A percentile compares a stretch with the other conserved stretches of the same genome.
Evolutionary conservation across 2,797 vertebrate species (phyloP).

Genomic region (Semotilus atromaculatus): DNA sequence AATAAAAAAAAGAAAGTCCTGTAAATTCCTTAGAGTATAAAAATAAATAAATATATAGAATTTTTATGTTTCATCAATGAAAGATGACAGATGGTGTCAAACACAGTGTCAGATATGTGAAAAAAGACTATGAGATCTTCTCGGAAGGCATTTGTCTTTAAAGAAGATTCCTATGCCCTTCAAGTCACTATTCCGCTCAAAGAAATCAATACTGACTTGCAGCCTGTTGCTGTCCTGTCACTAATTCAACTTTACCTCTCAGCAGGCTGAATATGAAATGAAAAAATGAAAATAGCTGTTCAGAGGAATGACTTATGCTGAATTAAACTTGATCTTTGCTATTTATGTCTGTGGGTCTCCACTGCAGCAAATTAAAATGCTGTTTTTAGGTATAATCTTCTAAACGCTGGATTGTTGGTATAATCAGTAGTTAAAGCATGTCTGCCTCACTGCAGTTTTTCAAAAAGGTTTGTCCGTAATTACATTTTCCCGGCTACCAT

Average conservation of each 20-base stretch:
- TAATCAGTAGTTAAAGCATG: constrained; percentile 41
- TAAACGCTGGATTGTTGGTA: constrained; percentile 55
- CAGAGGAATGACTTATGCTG: constrained; percentile 68
- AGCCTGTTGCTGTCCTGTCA: constrained; percentile 63
- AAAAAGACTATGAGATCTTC: constrained; percentile 68
- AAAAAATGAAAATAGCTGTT: constrained; percentile 36
- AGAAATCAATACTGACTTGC: constrained; percentile 75
- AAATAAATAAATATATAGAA: background rate
- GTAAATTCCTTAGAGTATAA: background rate
- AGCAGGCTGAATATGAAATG: constrained; percentile 57
- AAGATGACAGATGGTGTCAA: constrained; percentile 70
- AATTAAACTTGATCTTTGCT: constrained; percentile 68
- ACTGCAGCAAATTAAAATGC: constrained; percentile 69
- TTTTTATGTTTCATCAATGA: constrained; percentile 43
- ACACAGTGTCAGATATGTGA: constrained; percentile 54
- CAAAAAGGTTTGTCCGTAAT: constrained; percentile 15
- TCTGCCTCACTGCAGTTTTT: constrained; percentile 19
- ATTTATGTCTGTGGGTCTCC: constrained; percentile 54
- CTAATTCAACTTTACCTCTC: constrained; percentile 65
- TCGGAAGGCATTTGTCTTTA: constrained; percentile 65
- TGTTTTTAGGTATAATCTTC: constrained; percentile 50
- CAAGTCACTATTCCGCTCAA: constrained; percentile 66
- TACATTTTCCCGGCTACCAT: constrained; percentile 16
- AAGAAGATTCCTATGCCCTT: constrained; percentile 66
- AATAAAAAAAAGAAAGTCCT: background rate